Base-by-base conservation (phyloP, 2,113 vertebrate genomes). In the Galbula dea region DNA sequence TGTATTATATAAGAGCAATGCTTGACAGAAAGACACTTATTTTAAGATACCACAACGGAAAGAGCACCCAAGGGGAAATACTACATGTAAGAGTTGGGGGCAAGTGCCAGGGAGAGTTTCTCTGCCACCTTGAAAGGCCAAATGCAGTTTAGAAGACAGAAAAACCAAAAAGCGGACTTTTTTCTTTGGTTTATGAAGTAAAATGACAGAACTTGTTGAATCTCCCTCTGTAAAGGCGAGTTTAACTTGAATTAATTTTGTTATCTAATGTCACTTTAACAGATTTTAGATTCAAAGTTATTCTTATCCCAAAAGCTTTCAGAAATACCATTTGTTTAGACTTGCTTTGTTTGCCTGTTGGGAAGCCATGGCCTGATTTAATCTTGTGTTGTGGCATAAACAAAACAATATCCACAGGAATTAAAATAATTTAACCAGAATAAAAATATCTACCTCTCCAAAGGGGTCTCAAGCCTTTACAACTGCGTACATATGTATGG, bases 1-100 rank as follows among this genome's bases (percentile, higher is more conserved):
- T 95, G 94, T 75, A 95, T 97, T 96, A 96, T 96, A 86, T 96
- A 97, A 97, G 85, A 91, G 92, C 73, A 89, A 93, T 74, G 84
- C 65, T 37, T 93, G 87, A 96, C 79, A 96, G 79, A 88, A 88
- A 93, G 84, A 79, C 43, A 84, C 78, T 96, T 89, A 95, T 84
- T 96, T 95, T 93, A 97, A 95, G 90, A 77, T 79, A 93, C 82
- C 63, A 84, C 5, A 43, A 97, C 86, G 92, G 61, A 86, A 97
- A 92, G 65, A 83, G 63, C 83, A 90, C 72, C 84, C 85, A 88
- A 77, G 83, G 72, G 81, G 84, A 95, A 96, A 96, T 57, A 83
- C 63, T 86, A 30, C 32, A 29, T 34, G 21, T 54, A 34, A 90
- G 67, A 86, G 55, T 4, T 68, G 46, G 51, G 80, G 88, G 41